Evolutionary conservation across 2,888 invertebrate genomes (phyloP), one percentile per base, ranked within the genome.

Genomic region (Hypsopygia costalis): DNA sequence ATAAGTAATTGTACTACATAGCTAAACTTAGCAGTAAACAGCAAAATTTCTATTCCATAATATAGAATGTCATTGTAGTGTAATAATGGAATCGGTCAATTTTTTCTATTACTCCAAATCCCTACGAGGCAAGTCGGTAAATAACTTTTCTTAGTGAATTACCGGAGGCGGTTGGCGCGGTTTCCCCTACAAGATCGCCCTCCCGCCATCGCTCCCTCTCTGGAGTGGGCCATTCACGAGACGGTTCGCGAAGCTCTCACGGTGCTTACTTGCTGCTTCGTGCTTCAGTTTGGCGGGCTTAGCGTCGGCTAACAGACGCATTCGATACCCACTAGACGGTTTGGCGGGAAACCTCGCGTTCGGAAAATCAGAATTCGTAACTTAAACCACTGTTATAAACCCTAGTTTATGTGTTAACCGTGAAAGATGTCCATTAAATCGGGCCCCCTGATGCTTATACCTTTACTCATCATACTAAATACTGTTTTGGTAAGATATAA

Each of bases 101-200:
- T 69, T 79, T 74, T 75, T 80, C 75, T 69, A 75, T 77, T 65
- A 64, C 65, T 41, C 2, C 58, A 65, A 71, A 67, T 76, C 76
- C 75, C 73, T 60, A 51, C 60, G 67, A 66, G 61, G 68, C 73
- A 67, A 64, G 72, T 81, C 76, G 69, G 75, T 78, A 83, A 83
- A 86, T 85, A 85, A 86, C 77, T 82, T 87, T 87, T 87, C 85
- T 87, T 87, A 79, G 81, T 81, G 82, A 85, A 86, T 83, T 83
- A 86, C 82, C 76, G 73, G 78, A 81, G 82, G 81, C 81, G 78
- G 77, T 81, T 72, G 82, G 66, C 73, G 80, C 73, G 78, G 81
- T 82, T 81, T 87, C 83, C 87, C 87, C 87, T 83, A 81, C 73
- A 73, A 65, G 74, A 67, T 64, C 74, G 77, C 85, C 87, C 86